Base-by-base conservation (phyloP, 2,888 invertebrate genomes). In the Agrochola lota region DNA sequence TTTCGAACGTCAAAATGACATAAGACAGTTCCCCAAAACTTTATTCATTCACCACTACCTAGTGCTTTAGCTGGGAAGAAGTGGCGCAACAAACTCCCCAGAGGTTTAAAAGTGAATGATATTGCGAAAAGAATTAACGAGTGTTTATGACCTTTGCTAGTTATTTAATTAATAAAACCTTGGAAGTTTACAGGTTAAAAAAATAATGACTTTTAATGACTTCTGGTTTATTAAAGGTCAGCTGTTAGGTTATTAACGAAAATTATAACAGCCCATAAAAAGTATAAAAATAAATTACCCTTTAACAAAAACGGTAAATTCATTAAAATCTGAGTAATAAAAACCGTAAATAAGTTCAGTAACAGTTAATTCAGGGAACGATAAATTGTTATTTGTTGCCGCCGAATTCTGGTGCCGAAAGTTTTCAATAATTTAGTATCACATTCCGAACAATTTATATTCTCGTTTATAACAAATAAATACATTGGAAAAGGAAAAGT, bases 301-400 rank as follows among this genome's bases (percentile, higher is more conserved):
- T 70, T 80, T 68, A 77, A 71, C 62, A 77, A 77, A 77, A 80
- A 72, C 40, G 68, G 80, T 71, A 84, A 74, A 79, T 74, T 82
- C 30, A 83, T 83, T 85, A 77, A 85, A 77, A 75, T 74, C 35
- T 30, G 66, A 60, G 68, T 71, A 74, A 86, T 86, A 86, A 84
- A 83, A 83, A 74, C 64, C 64, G 77, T 77, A 73, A 81, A 74
- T 80, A 78, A 78, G 70, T 74, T 68, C 81, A 57, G 83, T 75
- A 73, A 74, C 81, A 66, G 84, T 86, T 86, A 79, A 86, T 86
- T 84, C 68, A 23, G 62, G 5, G 55, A 81, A 78, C 74, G 78
- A 83, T 83, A 86, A 71, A 86, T 86, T 86, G 74, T 78, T 85
- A 85, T 85, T 86, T 77, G 84, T 81, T 78, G 60, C 72, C 67